phyloP scores from a whole-genome alignment of 2,113 vertebrate genomes.

The Emydura subglobosa region DNA sequence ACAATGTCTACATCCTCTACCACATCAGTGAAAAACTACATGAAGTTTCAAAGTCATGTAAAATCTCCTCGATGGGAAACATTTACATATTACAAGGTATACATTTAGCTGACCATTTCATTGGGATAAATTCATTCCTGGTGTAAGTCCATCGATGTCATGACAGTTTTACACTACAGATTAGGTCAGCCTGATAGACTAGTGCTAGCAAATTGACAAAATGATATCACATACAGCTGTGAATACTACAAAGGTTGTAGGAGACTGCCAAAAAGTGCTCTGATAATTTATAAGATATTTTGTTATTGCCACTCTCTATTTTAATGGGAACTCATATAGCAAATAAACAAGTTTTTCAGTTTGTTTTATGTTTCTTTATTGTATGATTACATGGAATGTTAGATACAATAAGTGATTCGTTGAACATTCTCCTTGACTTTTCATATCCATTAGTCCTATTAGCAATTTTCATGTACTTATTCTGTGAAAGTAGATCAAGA shows the following conservation, averaged over 20 bases:
- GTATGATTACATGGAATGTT: not conserved
- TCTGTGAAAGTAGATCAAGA: not conserved
- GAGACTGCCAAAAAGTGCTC: not conserved
- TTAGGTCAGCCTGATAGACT: slow-evolving; percentile 1
- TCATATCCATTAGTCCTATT: not conserved
- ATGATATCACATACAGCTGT: not conserved
- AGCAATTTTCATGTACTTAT: not conserved
- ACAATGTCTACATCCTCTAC: slow-evolving; percentile 70
- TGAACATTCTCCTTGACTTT: slow-evolving; percentile 23
- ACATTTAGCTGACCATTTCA: slow-evolving; percentile 66
- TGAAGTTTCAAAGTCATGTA: slow-evolving; percentile 57
- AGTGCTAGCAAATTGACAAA: not conserved
- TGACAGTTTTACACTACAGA: not conserved
- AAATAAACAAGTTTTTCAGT: slow-evolving; percentile 10
- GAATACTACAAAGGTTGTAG: slow-evolving; percentile 43
- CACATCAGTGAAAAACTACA: slow-evolving; percentile 79
- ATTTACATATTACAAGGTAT: slow-evolving; percentile 67
- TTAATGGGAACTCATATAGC: slow-evolving; percentile 21
- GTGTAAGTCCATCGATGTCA: not conserved
- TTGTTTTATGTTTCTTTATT: not conserved
- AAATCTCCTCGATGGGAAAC: slow-evolving; percentile 69
- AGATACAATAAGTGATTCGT: slow-evolving; percentile 7
- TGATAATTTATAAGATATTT: slow-evolving; percentile 38
- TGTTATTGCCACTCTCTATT: not conserved
- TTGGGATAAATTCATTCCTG: not conserved